Conservation (phyloP, 1,140 invertebrate species). For the Pachypsylla venusta region DNA sequence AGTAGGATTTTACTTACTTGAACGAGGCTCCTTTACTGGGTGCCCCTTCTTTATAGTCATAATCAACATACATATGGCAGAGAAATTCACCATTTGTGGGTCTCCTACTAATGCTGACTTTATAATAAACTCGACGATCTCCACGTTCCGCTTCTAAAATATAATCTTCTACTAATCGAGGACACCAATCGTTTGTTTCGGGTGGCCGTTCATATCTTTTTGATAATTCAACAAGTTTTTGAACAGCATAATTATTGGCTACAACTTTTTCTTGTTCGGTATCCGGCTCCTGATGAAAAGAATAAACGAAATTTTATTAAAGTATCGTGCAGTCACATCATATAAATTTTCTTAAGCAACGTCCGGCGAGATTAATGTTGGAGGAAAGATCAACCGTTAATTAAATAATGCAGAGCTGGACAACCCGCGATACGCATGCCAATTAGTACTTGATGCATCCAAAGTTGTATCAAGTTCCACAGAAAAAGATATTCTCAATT, state of each 20-base stretch:
- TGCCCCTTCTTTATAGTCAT: slow-evolving; percentile 62
- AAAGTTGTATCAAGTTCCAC: too few species aligned
- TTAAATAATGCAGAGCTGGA: too few species aligned
- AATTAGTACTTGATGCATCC: too few species aligned
- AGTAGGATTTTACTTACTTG: slow-evolving; percentile 34
- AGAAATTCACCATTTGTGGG: slow-evolving; percentile 74
- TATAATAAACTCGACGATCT: slow-evolving; percentile 60
- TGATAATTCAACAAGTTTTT: slow-evolving; percentile 34
- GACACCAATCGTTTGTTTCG: slow-evolving; percentile 56
- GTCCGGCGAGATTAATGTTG: too few species aligned
- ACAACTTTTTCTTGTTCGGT: background rate
- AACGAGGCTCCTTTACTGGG: slow-evolving; percentile 62
- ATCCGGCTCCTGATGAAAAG: background rate
- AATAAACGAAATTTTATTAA: too few species aligned
- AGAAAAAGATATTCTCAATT: too few species aligned
- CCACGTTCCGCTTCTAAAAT: slow-evolving; percentile 63
- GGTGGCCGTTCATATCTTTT: slow-evolving; percentile 47
- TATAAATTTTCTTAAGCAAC: too few species aligned
- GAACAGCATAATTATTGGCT: slow-evolving; percentile 21
- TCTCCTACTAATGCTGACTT: slow-evolving; percentile 68
- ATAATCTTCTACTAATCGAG: slow-evolving; percentile 74
- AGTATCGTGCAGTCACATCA: too few species aligned
- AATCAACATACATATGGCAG: slow-evolving; percentile 78
- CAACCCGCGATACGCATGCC: too few species aligned
- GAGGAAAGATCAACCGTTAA: too few species aligned